phyloP scores from a whole-genome alignment of 1,140 invertebrate genomes.

The Callitettix versicolor region DNA sequence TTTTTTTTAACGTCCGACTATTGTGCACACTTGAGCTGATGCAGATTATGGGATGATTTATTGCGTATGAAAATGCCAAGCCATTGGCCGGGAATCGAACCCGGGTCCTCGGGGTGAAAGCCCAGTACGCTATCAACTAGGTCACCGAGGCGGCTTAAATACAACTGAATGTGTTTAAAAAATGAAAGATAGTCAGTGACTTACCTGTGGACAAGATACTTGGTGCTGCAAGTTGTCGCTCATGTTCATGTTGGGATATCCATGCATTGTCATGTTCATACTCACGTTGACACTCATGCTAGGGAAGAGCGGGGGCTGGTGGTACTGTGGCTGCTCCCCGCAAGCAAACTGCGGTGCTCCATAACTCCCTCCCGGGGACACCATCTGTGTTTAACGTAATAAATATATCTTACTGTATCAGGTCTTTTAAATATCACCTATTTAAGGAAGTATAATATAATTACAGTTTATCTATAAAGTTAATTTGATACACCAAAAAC shows the following conservation, averaged over 20 bases:
- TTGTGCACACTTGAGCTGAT: no score
- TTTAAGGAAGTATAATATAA: slow-evolving; percentile 1
- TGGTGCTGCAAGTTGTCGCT: slow-evolving; percentile 39
- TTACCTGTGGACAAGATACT: slow-evolving; percentile 50
- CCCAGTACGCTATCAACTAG: no score
- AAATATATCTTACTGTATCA: not conserved
- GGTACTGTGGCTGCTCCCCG: not conserved
- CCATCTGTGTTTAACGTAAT: slow-evolving; percentile 20
- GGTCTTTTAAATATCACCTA: not conserved
- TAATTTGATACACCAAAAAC: no score
- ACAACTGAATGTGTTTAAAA: no score
- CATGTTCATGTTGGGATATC: slow-evolving; percentile 44
- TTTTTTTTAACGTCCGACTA: no score
- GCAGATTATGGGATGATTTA: no score
- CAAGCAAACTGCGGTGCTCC: not conserved
- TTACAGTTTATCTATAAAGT: no score
- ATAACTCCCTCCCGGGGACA: slow-evolving; percentile 25
- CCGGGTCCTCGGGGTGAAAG: no score
- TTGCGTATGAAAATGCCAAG: no score
- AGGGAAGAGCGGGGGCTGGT: slow-evolving; percentile 48
- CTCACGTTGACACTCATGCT: slow-evolving; percentile 93
- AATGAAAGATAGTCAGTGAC: no score
- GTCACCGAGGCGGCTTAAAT: no score
- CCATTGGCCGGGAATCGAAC: no score
- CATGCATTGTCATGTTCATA: slow-evolving; percentile 96